phyloP scores from a whole-genome alignment of 2,888 invertebrate genomes.

The Carterocephalus palaemon region DNA sequence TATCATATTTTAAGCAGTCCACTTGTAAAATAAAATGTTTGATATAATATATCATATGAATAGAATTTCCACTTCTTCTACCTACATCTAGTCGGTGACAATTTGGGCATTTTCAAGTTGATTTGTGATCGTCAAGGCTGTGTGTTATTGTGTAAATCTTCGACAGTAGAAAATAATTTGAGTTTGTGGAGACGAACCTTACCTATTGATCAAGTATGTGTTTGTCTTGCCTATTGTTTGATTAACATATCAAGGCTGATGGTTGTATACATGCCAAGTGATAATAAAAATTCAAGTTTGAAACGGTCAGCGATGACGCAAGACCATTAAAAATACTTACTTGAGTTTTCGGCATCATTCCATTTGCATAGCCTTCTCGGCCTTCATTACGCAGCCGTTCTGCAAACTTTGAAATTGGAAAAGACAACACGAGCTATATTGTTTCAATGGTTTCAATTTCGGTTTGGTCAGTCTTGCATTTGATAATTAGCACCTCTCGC shows the following conservation, averaged over 20 bases:
- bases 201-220: conserved; percentile 67
- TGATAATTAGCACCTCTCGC: conserved; percentile 75
- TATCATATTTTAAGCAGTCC: too few species aligned
- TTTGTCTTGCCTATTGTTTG: conserved; percentile 76
- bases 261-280: conserved; percentile 74
- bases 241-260: conserved; percentile 76
- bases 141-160: conserved; percentile 28
- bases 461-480: conserved; percentile 72
- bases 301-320: conserved; percentile 70
- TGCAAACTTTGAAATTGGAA: conserved; percentile 76
- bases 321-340: conserved; percentile 75
- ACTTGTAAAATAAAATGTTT: too few species aligned
- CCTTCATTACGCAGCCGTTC: conserved; percentile 77
- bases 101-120: too few species aligned
- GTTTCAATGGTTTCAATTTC: conserved; percentile 77
- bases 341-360: conserved; percentile 74
- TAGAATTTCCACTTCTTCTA: too few species aligned
- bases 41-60: too few species aligned
- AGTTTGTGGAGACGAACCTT: conserved; percentile 60
- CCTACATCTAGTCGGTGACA: too few species aligned
- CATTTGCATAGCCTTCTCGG: conserved; percentile 73
- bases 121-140: conserved; percentile 12
- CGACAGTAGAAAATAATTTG: conserved; percentile 51
- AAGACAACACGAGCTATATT: conserved; percentile 73
- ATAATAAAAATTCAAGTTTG: conserved; percentile 79